Conservation (phyloP, 2,797 vertebrate species). For the Acestrorhynchus altus region DNA sequence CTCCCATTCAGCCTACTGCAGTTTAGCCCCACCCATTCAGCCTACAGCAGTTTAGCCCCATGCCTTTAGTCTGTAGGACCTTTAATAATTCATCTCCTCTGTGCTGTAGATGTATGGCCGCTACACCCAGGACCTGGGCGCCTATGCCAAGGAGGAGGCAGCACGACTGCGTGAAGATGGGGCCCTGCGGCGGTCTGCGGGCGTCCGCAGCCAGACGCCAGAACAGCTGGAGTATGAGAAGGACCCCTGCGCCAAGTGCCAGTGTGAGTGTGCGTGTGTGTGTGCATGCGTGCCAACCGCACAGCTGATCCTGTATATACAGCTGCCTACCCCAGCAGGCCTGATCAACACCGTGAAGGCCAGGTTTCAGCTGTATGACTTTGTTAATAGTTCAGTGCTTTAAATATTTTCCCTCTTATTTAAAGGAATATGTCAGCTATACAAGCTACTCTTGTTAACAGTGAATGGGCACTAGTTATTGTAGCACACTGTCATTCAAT, state of each 20-base stretch:
- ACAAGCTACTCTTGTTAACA: too few species aligned
- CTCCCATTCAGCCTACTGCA: background rate
- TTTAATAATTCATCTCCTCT: slow-evolving; percentile 59
- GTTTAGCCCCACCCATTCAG: background rate
- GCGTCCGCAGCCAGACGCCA: slow-evolving; percentile 73
- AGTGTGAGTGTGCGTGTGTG: slow-evolving; percentile 77
- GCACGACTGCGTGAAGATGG: slow-evolving; percentile 83
- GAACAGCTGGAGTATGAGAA: slow-evolving; percentile 90
- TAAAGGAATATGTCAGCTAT: too few species aligned
- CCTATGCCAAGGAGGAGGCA: slow-evolving; percentile 94
- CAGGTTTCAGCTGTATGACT: too few species aligned
- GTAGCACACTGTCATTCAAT: too few species aligned
- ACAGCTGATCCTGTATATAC: background rate
- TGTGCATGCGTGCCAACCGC: slow-evolving; percentile 21
- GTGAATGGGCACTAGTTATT: too few species aligned
- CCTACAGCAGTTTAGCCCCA: background rate
- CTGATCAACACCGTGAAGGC: slow-evolving; percentile 8
- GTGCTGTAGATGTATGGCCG: slow-evolving; percentile 93
- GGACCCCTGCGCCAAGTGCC: slow-evolving; percentile 87
- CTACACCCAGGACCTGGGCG: slow-evolving; percentile 94
- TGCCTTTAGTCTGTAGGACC: too few species aligned
- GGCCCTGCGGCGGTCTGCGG: slow-evolving; percentile 73
- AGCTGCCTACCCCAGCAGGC: slow-evolving; percentile 20
- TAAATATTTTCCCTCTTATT: too few species aligned
- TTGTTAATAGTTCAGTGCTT: too few species aligned